Evolutionary conservation across 2,113 vertebrate species (phyloP).

Genomic region (Scytalopus superciliaris): DNA sequence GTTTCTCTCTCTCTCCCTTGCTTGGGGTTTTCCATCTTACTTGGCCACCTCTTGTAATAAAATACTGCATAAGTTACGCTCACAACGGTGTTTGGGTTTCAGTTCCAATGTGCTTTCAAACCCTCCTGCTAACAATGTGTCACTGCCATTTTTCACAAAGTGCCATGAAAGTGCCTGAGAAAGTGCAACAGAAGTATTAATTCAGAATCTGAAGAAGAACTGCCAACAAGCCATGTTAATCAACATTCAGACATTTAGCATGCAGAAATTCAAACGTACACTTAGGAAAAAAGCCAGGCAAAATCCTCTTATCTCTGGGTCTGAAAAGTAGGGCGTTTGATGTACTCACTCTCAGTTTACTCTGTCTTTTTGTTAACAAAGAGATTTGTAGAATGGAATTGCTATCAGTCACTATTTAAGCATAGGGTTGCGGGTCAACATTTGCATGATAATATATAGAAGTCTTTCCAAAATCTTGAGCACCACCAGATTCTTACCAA

Average conservation of each 20-base stretch:
- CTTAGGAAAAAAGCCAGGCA: neutral
- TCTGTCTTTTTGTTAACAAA: neutral
- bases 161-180: neutral
- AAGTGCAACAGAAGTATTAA: neutral
- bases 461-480: neutral
- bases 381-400: neutral
- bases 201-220: neutral
- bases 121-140: too few relatives aligned
- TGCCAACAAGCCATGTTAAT: neutral
- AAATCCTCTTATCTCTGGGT: neutral
- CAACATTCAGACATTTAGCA: neutral
- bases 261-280: neutral
- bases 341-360: neutral
- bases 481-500: neutral
- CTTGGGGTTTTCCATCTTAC: too few relatives aligned
- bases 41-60: too few relatives aligned
- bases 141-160: neutral
- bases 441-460: neutral
- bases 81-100: too few relatives aligned
- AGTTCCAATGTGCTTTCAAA: too few relatives aligned
- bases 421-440: neutral
- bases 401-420: neutral
- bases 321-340: neutral
- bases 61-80: too few relatives aligned
- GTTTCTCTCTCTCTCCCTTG: too few relatives aligned